Percentiles rank a stretch among this genome's conserved stretches.
These are phyloP conservation scores for Glaucidium brasilianum DNA, from an alignment of 2,113 vertebrate species.

Conservation along the genomic window DNA sequence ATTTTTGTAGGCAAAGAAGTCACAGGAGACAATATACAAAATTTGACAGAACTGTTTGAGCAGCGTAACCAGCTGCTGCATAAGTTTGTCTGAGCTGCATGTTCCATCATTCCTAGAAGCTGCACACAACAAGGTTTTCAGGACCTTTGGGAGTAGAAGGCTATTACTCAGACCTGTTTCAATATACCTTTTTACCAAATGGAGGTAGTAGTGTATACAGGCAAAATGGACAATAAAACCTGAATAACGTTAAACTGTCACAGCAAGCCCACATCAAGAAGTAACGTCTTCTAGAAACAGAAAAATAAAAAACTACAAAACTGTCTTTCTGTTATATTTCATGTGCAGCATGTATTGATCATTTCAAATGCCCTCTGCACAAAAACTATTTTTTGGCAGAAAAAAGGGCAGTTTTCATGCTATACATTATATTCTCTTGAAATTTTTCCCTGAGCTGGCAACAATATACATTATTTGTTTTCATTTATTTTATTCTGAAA, in stretches of 20 bases:
- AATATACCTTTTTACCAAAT: not conserved
- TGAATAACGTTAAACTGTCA: not conserved
- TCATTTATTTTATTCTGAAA: conserved; percentile 53
- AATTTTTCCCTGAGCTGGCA: not conserved
- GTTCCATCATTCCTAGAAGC: not conserved
- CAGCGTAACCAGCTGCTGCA: not conserved
- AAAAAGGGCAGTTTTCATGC: not conserved
- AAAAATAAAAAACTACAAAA: not conserved
- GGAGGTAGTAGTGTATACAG: not conserved
- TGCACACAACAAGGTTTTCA: not conserved
- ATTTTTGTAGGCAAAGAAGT: not conserved
- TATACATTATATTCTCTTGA: not conserved
- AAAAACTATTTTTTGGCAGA: not conserved
- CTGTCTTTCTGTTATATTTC: not conserved
- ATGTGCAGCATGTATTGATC: not conserved
- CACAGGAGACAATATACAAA: not conserved
- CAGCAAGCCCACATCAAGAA: not conserved
- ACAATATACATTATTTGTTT: not conserved
- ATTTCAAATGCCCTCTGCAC: not conserved
- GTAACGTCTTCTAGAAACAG: not conserved
- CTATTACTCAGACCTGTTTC: not conserved
- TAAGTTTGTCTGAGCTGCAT: not conserved
- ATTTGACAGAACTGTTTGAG: not conserved
- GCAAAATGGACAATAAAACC: not conserved
- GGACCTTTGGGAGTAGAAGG: not conserved